Base-by-base conservation (phyloP, 2,888 invertebrate species). In the Synergus japonicus region DNA sequence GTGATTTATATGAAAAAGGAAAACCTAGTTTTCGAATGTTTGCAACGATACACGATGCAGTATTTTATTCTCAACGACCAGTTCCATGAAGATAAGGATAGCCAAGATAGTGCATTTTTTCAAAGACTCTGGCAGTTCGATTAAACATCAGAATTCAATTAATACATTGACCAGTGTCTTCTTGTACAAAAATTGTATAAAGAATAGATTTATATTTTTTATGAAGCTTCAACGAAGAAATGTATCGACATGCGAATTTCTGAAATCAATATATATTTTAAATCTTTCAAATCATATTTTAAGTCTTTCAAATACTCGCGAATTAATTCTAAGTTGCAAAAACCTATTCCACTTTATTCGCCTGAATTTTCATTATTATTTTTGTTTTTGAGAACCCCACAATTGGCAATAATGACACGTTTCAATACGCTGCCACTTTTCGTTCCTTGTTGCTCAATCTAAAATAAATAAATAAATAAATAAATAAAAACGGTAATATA, bases 1-100 rank as follows among this genome's bases (percentile, higher is more conserved):
- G 90, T 81, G 90, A 92, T 41, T 76, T 89, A 13, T 89, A 91
- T 60, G 86, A 90, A 41, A 88, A 88, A n/a, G 84, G 85, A 4
- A 87, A 89, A 78, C 89, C 91, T 49, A 93, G 93, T 43, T 89
- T 92, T 15, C 88, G 88, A 81, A 93, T 94, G 44, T 95, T 95
- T 86, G 94, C 95, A 5, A 94, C 95, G 0, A 91, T 95, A 22
- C 94, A 95, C 84, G 95, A 95, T 90, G 95, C 95, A 44, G 95
- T 95, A 64, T 90, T 91, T 77, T 93, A 92, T 86, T 92, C 92
- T 4, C 86, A 88, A 79, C 88, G 73, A 54, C 73, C 73, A 73
- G 41, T 73, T 73, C 73, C 73, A 73, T 73, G 54, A 37, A 69
- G 18, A 73, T 73, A 73, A 54, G 37, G 37, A 54, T 73, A 37